These are phyloP conservation scores for Odontophorus gujanensis DNA, from an alignment of 2,113 vertebrate species.

Conservation along the genomic window DNA sequence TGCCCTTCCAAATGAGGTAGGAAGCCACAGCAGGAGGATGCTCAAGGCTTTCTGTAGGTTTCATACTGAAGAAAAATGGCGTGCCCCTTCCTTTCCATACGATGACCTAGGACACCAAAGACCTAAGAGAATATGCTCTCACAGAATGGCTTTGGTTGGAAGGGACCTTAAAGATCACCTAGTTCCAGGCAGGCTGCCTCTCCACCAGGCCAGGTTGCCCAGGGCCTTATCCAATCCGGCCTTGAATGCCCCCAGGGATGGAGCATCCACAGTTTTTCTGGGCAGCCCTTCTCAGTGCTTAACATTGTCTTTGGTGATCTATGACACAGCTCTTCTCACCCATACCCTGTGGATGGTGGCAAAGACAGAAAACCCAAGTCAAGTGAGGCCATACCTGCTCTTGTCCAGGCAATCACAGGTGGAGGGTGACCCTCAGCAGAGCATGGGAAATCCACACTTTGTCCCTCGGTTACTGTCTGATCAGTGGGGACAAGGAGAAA, in stretches of 20 bases:
- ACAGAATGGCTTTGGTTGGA: too few relatives aligned
- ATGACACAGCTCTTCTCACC: neutral
- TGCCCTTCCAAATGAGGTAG: neutral
- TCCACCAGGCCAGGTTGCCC: too few relatives aligned
- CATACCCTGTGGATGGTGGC: accelerated
- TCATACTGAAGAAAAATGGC: neutral
- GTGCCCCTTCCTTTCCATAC: neutral
- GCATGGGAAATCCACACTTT: slow-evolving; percentile 87
- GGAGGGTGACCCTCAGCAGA: slow-evolving; percentile 86
- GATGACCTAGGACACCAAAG: neutral
- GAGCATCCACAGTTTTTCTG: too few relatives aligned
- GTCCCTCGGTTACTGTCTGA: slow-evolving; percentile 86
- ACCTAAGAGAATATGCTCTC: neutral
- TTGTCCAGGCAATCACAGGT: slow-evolving; percentile 89
- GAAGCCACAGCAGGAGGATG: neutral
- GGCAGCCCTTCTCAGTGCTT: neutral
- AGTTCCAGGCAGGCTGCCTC: too few relatives aligned
- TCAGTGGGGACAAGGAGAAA: slow-evolving; percentile 85
- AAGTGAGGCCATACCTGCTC: slow-evolving; percentile 76
- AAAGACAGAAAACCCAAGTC: neutral
- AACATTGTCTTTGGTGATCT: neutral
- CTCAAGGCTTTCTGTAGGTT: neutral
- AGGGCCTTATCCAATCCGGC: too few relatives aligned
- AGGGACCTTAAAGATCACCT: too few relatives aligned
- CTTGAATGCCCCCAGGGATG: too few relatives aligned